phyloP scores from a whole-genome alignment of 2,888 invertebrate genomes.

The Dryococelus australis region DNA sequence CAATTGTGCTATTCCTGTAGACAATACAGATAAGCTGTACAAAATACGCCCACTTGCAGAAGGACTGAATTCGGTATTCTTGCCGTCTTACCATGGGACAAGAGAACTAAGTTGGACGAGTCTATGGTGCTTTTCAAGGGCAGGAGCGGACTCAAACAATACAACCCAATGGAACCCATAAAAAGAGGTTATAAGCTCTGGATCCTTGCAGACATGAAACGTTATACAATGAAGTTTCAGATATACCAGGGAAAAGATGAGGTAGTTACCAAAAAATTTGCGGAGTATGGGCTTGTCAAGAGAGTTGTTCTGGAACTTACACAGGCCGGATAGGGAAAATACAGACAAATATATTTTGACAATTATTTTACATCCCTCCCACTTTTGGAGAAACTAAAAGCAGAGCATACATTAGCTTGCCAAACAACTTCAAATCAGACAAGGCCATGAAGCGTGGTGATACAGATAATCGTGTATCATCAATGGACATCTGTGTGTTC shows the following conservation, averaged over 20 bases:
- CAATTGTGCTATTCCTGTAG: conserved; percentile 25
- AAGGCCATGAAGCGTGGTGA: conserved; percentile 33
- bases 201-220: conserved; percentile 41
- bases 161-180: conserved; percentile 49
- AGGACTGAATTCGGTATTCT: conserved; percentile 36
- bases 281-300: neutral
- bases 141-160: conserved; percentile 42
- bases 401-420: conserved; percentile 44
- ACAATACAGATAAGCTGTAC: conserved; percentile 37
- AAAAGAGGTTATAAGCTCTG: conserved; percentile 47
- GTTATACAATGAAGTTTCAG: conserved; percentile 46
- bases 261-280: neutral
- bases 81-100: conserved; percentile 35
- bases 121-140: conserved; percentile 38
- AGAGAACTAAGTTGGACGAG: conserved; percentile 37
- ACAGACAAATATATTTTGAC: conserved; percentile 39
- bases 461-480: conserved; percentile 24
- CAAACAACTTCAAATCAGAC: conserved; percentile 42
- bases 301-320: conserved; percentile 46
- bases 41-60: conserved; percentile 37
- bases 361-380: conserved; percentile 39
- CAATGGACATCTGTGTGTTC: conserved; percentile 35
- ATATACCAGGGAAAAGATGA: conserved; percentile 38
- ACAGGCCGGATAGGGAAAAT: conserved; percentile 43
- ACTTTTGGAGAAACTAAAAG: conserved; percentile 45